A percentile compares a stretch with the other conserved stretches of the same genome.
Conservation (phyloP, 1,140 invertebrate species). For the Acromyrmex charruanus region DNA sequence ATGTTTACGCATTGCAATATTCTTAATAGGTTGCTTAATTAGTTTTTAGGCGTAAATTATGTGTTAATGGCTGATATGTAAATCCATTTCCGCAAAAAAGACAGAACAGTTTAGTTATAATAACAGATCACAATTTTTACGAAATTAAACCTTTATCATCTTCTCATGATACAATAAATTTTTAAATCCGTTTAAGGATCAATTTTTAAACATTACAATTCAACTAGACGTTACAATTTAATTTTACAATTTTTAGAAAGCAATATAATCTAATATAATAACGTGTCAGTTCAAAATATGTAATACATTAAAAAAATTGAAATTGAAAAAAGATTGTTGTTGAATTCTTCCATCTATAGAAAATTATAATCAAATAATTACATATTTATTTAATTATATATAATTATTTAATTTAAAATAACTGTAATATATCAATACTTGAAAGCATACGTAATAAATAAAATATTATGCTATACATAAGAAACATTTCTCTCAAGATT, state of each 20-base stretch:
- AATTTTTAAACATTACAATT: slow-evolving; percentile 13
- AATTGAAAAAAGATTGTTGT: background rate
- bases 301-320: background rate
- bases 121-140: background rate
- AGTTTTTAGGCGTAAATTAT: no score
- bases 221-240: background rate
- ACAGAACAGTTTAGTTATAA: background rate
- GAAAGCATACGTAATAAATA: slow-evolving; percentile 16
- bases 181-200: background rate
- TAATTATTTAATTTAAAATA: background rate
- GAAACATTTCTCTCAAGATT: slow-evolving; percentile 18
- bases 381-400: background rate
- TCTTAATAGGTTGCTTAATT: no score
- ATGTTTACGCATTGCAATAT: slow-evolving; percentile 41
- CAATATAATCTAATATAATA: background rate
- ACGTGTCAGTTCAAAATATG: background rate
- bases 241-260: background rate
- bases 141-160: background rate
- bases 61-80: background rate
- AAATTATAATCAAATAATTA: background rate
- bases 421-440: background rate
- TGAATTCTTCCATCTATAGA: background rate
- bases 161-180: background rate
- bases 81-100: background rate
- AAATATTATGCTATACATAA: slow-evolving; percentile 5